phyloP scores from a whole-genome alignment of 2,888 invertebrate genomes.

The Agonum fuliginosum region DNA sequence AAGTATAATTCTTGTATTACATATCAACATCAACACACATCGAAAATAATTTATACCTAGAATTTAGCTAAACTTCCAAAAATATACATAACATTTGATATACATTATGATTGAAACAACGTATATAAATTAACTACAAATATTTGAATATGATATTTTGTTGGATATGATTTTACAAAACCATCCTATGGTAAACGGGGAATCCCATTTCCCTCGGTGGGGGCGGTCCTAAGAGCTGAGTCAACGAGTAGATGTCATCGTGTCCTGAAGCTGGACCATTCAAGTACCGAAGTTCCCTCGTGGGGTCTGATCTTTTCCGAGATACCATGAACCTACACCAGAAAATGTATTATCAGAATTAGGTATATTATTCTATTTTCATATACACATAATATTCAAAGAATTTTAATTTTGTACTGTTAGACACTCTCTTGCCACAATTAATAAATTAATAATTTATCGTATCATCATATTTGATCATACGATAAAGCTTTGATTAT shows the following conservation, averaged over 20 bases:
- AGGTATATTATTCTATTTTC: too few species aligned
- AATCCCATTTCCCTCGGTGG: slow-evolving; percentile 75
- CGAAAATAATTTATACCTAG: slow-evolving; percentile 50
- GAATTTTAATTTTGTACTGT: too few species aligned
- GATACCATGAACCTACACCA: slow-evolving; percentile 76
- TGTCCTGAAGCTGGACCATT: slow-evolving; percentile 70
- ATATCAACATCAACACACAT: slow-evolving; percentile 57
- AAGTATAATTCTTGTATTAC: slow-evolving; percentile 34
- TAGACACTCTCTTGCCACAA: too few species aligned
- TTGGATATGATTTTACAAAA: slow-evolving; percentile 73
- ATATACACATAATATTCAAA: too few species aligned
- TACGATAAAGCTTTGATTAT: too few species aligned
- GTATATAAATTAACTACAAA: slow-evolving; percentile 45
- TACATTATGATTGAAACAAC: slow-evolving; percentile 55
- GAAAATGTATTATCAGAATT: background rate
- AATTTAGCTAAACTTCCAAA: slow-evolving; percentile 53
- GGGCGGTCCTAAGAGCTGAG: slow-evolving; percentile 74
- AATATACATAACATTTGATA: slow-evolving; percentile 59
- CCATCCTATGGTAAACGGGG: slow-evolving; percentile 78
- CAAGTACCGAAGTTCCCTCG: slow-evolving; percentile 70
- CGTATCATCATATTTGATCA: too few species aligned
- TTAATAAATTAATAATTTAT: too few species aligned
- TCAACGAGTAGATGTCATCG: slow-evolving; percentile 78
- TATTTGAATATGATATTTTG: slow-evolving; percentile 26
- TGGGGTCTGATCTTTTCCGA: slow-evolving; percentile 73